These are phyloP conservation scores for Miichthys miiuy DNA, from an alignment of 2,797 vertebrate genomes.

Conservation along the genomic window DNA sequence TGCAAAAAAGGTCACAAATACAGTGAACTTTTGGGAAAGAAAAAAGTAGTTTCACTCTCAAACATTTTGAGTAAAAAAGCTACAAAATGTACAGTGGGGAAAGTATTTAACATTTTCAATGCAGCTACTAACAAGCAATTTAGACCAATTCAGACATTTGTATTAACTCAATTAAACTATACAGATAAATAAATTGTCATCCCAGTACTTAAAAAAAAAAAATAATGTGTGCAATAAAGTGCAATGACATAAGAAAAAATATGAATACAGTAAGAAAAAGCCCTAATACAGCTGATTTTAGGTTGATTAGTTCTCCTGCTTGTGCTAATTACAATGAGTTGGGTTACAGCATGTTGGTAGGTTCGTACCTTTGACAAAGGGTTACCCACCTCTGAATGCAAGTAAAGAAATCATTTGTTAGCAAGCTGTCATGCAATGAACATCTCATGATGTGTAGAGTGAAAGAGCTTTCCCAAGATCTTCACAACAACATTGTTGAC, in stretches of 20 bases:
- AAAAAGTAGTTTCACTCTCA: not conserved
- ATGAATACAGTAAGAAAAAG: too few species aligned
- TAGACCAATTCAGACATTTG: too few species aligned
- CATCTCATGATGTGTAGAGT: too few species aligned
- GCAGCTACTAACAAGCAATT: not conserved
- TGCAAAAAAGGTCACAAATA: conserved; percentile 12
- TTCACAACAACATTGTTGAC: not conserved
- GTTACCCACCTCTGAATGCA: not conserved
- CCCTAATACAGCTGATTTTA: too few species aligned
- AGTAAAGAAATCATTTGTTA: not conserved
- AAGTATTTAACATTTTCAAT: not conserved
- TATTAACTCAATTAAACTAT: too few species aligned
- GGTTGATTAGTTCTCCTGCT: too few species aligned
- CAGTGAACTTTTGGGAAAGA: conserved; percentile 9
- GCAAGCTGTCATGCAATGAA: not conserved
- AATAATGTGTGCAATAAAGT: too few species aligned
- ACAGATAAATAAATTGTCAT: too few species aligned
- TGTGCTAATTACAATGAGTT: too few species aligned
- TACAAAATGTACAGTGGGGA: not conserved
- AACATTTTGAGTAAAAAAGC: conserved; percentile 1
- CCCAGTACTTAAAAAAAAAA: too few species aligned
- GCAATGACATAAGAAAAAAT: too few species aligned
- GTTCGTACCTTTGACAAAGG: not conserved
- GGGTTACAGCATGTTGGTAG: not conserved
- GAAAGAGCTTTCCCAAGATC: not conserved